Conservation (phyloP, 53 echinoderm and acorn worm genomes). For the Zoroaster sp. region DNA sequence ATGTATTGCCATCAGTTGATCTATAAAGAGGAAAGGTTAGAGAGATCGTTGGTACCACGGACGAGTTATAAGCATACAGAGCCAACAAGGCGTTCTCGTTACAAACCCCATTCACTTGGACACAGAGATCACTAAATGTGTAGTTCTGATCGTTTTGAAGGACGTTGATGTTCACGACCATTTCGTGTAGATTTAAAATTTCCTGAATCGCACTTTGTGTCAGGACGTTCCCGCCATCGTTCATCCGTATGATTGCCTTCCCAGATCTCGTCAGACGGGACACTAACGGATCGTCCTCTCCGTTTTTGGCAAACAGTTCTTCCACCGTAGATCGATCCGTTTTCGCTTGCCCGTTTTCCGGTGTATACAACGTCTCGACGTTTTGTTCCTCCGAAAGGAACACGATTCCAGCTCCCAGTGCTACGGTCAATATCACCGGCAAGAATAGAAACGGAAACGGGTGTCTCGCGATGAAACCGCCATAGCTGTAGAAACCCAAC, state of each 20-base stretch:
- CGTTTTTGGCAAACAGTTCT: background rate
- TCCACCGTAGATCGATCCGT: conserved; percentile 37
- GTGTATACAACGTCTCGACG: conserved; percentile 48
- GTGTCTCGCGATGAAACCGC: conserved; percentile 54
- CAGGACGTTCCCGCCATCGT: conserved; percentile 47
- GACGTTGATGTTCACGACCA: conserved; percentile 7
- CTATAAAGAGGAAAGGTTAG: conserved; percentile 3
- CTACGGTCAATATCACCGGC: conserved; percentile 31
- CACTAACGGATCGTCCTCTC: background rate
- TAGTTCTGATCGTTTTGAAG: background rate
- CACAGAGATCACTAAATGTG: conserved; percentile 26
- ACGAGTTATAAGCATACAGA: background rate
- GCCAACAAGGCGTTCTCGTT: conserved; percentile 35
- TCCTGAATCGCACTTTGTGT: background rate
- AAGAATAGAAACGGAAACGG: conserved; percentile 44
- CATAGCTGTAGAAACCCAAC: conserved; percentile 16
- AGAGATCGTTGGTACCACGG: background rate
- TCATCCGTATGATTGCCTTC: background rate
- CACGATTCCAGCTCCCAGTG: conserved; percentile 38
- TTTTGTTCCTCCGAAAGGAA: conserved; percentile 26
- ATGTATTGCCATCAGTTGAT: background rate
- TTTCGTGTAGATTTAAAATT: conserved; percentile 16
- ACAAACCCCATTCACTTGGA: conserved; percentile 23
- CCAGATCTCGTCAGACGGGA: conserved; percentile 1
- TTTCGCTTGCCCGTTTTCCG: conserved; percentile 52